Base-by-base conservation (phyloP, 2,888 invertebrate genomes). In the Hemithea aestivaria region DNA sequence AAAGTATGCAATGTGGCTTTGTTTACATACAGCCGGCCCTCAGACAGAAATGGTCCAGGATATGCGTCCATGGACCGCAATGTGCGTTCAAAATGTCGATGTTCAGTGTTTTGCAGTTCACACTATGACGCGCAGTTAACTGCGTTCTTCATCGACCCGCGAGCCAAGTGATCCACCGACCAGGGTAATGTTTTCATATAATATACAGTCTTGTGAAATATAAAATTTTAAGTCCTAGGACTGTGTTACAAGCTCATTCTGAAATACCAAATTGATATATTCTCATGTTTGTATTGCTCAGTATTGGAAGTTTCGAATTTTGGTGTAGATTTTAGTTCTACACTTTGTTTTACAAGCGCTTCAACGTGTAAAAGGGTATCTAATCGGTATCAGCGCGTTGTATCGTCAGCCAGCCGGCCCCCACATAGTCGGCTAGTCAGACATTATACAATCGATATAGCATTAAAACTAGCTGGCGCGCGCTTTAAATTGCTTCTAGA, bases 31-130 rank as follows among this genome's bases (percentile, higher is more conserved):
- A 62, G 60, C 65, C 79, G 75, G 81, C 80, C 76, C 80, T 82
- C 80, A 76, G 76, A 73, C 79, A 81, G 77, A 72, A 73, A 78
- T 83, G 77, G 79, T 78, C 81, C 78, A 66, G 58, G 58, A 76
- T 66, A 67, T 65, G 68, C 74, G 58, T 73, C 74, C 81, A 69
- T 66, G 72, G 75, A 81, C 82, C 82, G 87, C 88, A 81, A 89
- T 88, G 73, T 89, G 89, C 89, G 88, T 89, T 89, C 88, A 76
- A 89, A 88, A 80, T 79, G 82, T 89, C 88, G 87, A 89, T 89
- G 89, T 81, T 91, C 82, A 82, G 87, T 85, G 82, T 84, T 74
- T 78, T 84, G 82, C 83, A 77, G 66, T 73, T 83, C 79, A 81
- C 78, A 81, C 61, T 71, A 65, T 70, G 66, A 63, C 73, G 65